Conservation (phyloP, 2,888 invertebrate species). For the Lycaena phlaeas region DNA sequence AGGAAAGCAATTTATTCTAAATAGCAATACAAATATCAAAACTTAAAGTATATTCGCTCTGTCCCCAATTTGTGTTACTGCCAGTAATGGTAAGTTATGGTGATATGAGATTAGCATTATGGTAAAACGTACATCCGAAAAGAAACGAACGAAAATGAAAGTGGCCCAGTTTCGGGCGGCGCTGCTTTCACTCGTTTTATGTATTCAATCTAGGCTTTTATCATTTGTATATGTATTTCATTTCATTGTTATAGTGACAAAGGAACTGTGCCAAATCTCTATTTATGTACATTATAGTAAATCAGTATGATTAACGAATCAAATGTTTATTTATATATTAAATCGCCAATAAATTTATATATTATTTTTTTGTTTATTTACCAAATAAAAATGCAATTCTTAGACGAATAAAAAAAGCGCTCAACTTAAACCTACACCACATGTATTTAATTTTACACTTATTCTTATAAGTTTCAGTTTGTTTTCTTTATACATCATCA, state of each 20-base stretch:
- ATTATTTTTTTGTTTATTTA: no score
- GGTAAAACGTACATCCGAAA: constrained; percentile 53
- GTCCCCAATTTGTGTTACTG: constrained; percentile 1
- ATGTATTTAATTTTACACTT: no score
- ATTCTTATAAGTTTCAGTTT: no score
- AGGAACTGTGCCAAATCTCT: constrained; percentile 2
- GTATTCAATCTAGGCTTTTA: constrained; percentile 49
- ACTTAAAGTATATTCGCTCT: not conserved
- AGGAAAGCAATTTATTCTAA: no score
- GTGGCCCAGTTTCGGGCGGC: constrained; percentile 56
- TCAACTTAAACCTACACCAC: no score
- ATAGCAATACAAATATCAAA: no score
- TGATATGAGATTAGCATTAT: constrained; percentile 11
- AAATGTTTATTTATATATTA: no score
- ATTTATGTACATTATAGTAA: not conserved
- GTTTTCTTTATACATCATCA: no score
- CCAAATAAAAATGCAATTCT: no score
- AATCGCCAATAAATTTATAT: no score
- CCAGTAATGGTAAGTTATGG: constrained; percentile 9
- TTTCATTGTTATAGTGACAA: constrained; percentile 7
- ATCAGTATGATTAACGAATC: not conserved
- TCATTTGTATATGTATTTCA: constrained; percentile 12
- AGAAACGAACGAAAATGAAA: constrained; percentile 72
- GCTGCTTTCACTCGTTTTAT: constrained; percentile 59
- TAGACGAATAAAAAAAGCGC: no score